Percentiles rank a stretch among this genome's conserved stretches.
Evolutionary conservation across 2,797 vertebrate species (phyloP).

Genomic region (Ataeniobius toweri): DNA sequence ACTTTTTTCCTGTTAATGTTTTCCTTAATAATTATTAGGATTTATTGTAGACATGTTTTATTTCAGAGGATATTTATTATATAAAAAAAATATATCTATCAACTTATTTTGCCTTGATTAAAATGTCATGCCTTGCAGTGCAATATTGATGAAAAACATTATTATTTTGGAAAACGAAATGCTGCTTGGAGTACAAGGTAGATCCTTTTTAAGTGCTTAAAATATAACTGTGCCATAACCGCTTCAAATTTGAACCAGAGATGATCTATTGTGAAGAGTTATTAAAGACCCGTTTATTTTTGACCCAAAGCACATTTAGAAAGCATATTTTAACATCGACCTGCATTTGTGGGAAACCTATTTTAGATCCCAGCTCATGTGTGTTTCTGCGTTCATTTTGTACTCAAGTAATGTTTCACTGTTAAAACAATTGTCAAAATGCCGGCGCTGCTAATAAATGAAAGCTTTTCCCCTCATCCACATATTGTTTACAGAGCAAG

Average conservation of each 20-base stretch:
- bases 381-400: neutral
- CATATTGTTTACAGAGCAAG: neutral
- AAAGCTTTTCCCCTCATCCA: neutral
- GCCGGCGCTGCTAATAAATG: neutral
- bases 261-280: neutral
- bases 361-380: neutral
- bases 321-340: neutral
- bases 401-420: neutral
- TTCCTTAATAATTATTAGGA: no score
- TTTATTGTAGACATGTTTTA: no score
- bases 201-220: neutral
- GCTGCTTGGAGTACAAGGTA: neutral
- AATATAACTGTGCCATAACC: neutral
- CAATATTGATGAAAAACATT: neutral
- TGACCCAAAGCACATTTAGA: neutral
- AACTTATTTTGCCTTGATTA: no score
- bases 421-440: neutral
- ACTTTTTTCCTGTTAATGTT: no score
- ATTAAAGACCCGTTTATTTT: neutral
- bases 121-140: no score
- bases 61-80: no score
- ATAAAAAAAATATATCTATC: no score
- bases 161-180: neutral
- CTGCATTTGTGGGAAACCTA: neutral
- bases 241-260: neutral